Base-by-base conservation (phyloP, 2,113 vertebrate species). In the Phalacrocorax pelagicus region DNA sequence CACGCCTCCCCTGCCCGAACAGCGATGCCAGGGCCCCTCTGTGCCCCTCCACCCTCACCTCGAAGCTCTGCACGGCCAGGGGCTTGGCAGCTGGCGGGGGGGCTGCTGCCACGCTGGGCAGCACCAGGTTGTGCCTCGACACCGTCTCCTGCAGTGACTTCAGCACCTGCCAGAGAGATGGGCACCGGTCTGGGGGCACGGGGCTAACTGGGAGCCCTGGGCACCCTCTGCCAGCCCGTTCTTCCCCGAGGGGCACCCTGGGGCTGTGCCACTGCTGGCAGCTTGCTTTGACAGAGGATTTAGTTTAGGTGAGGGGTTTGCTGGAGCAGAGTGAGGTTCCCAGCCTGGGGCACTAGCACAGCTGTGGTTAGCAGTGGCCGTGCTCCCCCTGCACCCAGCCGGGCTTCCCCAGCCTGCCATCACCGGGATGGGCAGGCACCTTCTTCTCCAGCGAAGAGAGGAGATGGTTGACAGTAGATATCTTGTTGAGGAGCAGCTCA, bases 401-500 rank as follows among this genome's bases (percentile, higher is more conserved):
- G 3, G 27, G 27, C 20, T 15, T 55, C 23, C 32, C 42, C 36
- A 42, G 72, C 47, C 52, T 32, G n/a, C 78, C 23, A 3, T 3
- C 1, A 3, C 0, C 0, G 27, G 8, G 15, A 5, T 47, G 20
- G 22, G 5, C 42, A 32, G 70, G 69, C 92, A 99, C 99, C 98
- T 98, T 99, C 94, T 98, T 98, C 96, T 99, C 99, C 94, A 99
- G 77, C 0, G 98, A 98, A 47, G 98, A 98, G 13, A 99, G 98
- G 55, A 99, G 98, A 62, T 98, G 98, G 95, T 98, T 98, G 86
- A 99, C 97, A 3, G 97, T 84, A 46, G 98, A 98, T 72, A 99
- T 98, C 96, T 98, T 99, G 94, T 63, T 97, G 81, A 99, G 91
- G 89, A 99, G 96, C 89, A 92, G 95, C 77, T 99, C 99, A 38